Evolutionary conservation across 2,888 invertebrate genomes (phyloP).

Genomic region (Hermaeophaga mercurialis): DNA sequence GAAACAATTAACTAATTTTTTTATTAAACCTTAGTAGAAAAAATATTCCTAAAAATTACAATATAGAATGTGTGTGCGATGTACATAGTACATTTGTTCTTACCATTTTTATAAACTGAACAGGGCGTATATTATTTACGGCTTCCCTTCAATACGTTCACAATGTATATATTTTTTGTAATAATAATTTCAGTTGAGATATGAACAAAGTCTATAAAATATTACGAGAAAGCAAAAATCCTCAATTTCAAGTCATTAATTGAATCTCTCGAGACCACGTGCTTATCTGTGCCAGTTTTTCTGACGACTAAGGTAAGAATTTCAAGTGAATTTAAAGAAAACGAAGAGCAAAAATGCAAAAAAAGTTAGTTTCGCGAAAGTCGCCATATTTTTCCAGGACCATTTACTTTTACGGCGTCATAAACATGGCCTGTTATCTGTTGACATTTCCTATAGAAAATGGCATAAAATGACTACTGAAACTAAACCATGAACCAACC

Average conservation of each 20-base stretch:
- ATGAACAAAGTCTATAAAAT: too few species aligned
- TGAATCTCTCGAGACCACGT: not conserved
- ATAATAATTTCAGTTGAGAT: too few species aligned
- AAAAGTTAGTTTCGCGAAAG: constrained; percentile 17
- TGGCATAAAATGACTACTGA: constrained; percentile 28
- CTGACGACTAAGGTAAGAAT: constrained; percentile 9
- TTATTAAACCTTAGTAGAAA: too few species aligned
- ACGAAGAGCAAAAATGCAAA: constrained; percentile 1
- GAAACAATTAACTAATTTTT: too few species aligned
- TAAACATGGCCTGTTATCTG: constrained; percentile 31
- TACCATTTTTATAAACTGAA: too few species aligned
- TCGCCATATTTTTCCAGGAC: constrained; percentile 29
- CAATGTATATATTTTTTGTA: too few species aligned
- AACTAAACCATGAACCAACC: constrained; percentile 13
- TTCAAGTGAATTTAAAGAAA: constrained; percentile 11
- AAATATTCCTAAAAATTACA: too few species aligned
- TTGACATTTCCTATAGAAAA: constrained; percentile 32
- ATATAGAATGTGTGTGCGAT: too few species aligned
- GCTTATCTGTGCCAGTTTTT: constrained; percentile 13
- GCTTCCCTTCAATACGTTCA: too few species aligned
- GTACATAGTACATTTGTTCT: too few species aligned
- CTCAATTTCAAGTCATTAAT: not conserved
- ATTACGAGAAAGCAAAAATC: not conserved
- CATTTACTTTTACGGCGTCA: constrained; percentile 32
- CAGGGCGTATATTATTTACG: too few species aligned